A percentile compares a stretch with the other conserved stretches of the same genome.
phyloP scores from a whole-genome alignment of 1,140 invertebrate genomes.

The Eubasilissa regina region DNA sequence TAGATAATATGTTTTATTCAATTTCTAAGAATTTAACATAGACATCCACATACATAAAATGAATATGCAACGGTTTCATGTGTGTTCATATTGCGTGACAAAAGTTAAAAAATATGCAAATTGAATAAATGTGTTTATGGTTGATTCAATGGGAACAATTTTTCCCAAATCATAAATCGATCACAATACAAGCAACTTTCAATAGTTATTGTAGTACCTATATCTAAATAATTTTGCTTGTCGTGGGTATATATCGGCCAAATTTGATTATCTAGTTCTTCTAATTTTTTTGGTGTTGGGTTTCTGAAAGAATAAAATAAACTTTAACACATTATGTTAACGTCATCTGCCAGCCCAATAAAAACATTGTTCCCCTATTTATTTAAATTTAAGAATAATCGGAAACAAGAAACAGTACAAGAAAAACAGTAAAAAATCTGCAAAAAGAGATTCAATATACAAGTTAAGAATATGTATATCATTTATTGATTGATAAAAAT shows the following conservation, averaged over 20 bases:
- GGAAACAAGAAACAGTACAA: no score
- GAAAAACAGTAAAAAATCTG: not conserved
- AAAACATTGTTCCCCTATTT: no score
- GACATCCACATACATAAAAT: no score
- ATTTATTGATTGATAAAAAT: no score
- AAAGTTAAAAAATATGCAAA: not conserved
- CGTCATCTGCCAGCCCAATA: no score
- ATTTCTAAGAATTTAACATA: no score
- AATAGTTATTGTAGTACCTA: conserved; percentile 68
- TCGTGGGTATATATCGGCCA: conserved; percentile 73
- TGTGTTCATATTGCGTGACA: not conserved
- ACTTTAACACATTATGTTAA: no score
- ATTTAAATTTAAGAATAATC: no score
- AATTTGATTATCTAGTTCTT: conserved; percentile 63
- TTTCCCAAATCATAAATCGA: conserved; percentile 74
- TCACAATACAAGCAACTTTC: conserved; percentile 70
- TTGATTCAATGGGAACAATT: conserved; percentile 69
- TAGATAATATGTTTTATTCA: no score
- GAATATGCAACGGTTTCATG: no score
- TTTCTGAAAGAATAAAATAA: conserved; percentile 64
- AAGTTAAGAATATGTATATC: no score
- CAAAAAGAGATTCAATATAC: no score
- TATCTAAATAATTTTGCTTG: conserved; percentile 73
- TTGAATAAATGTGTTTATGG: not conserved
- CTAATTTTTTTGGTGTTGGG: conserved; percentile 64